Evolutionary conservation across 2,797 vertebrate species (phyloP), one percentile per base, ranked within the genome.

Genomic region (Hephaestus fuliginosus): DNA sequence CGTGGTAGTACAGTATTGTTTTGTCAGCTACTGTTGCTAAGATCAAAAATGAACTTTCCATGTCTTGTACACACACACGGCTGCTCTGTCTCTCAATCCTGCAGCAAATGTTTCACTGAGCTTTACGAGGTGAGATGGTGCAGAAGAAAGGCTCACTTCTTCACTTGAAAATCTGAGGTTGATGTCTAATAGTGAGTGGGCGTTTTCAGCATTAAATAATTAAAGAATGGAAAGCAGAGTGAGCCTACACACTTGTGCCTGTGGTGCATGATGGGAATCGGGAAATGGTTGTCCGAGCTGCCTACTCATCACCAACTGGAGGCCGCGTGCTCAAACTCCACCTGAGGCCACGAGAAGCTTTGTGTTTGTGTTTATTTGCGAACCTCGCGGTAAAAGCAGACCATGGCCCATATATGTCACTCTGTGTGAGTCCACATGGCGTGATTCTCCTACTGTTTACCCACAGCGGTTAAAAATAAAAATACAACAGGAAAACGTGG

Each of bases 181-280:
- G 80, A 64, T 62, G 53, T 70, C 36, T 78, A 15, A 74, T 15
- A 52, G 39, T 67, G 87, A 80, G 86, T 86, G 81, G 89, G 90
- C 55, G 87, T 76, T 74, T n/a, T n/a, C 58, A 61, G 81, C 66
- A 46, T 74, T 70, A 53, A 76, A 55, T 28, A 28, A 13, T 51
- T 70, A 70, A 83, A 68, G 66, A 79, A 79, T 57, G 18, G 44
- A 82, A 69, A 81, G 74, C 73, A 43, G 33, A 75, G 62, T 17
- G 41, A 71, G 77, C 83, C 88, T 52, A 86, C 88, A 65, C 81
- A 61, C 71, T 84, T 44, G 22, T 61, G 44, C 79, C 70, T 14
- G 52, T 52, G 70, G 63, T 90, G 82, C 76, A 86, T 85, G 75
- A 82, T 80, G 76, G 76, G 80, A 81, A 77, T 65, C n/a, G 14